Evolutionary conservation across 2,888 invertebrate species (phyloP).

Genomic region (Listrodromus nycthemerus): DNA sequence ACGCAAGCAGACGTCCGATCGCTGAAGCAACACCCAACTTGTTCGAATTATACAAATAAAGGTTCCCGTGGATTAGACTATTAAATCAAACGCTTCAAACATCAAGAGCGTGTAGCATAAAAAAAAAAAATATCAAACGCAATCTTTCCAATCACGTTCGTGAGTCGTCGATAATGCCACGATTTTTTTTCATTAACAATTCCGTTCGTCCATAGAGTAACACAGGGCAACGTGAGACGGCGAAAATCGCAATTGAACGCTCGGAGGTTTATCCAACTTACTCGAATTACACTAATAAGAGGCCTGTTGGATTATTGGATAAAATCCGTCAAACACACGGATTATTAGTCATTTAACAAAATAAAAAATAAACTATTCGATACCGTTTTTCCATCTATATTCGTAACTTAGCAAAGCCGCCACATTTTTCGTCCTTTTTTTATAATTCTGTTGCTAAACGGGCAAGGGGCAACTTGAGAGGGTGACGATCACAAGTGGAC

Average conservation of each 20-base stretch:
- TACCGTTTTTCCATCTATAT: not conserved
- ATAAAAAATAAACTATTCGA: not conserved
- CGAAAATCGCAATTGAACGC: not conserved
- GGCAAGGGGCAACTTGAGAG: not conserved
- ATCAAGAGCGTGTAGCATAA: not conserved
- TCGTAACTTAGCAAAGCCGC: not conserved
- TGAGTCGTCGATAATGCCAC: not conserved
- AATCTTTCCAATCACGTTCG: not conserved
- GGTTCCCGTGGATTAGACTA: not conserved
- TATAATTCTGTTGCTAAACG: not conserved
- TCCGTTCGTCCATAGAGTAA: not conserved
- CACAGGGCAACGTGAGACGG: not conserved
- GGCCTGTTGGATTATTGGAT: not conserved
- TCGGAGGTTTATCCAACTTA: not conserved
- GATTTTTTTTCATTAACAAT: conserved; percentile 5
- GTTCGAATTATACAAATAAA: conserved; percentile 4
- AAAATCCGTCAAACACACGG: conserved; percentile 2
- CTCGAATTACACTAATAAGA: not conserved
- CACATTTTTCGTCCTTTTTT: not conserved
- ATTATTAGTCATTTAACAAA: not conserved
- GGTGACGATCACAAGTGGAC: not conserved
- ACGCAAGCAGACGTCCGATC: not conserved
- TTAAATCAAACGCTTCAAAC: conserved; percentile 25
- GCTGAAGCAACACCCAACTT: not conserved
- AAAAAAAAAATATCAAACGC: not conserved